Conservation (phyloP, 2,113 vertebrate genomes). For the Psophia crepitans region DNA sequence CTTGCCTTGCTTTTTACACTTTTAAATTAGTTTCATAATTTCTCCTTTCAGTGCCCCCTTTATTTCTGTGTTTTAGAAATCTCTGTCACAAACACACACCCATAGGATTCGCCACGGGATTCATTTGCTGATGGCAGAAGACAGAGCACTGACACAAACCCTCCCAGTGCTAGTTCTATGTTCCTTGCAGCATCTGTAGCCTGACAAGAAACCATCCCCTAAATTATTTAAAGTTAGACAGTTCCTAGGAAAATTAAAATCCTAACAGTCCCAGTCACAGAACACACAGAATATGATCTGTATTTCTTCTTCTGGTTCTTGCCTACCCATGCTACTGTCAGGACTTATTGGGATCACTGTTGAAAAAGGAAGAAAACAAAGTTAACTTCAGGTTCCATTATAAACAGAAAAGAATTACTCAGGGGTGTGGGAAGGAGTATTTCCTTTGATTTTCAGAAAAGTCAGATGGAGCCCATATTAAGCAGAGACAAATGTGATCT, state of each 20-base stretch:
- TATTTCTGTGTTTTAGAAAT: not conserved
- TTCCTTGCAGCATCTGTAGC: not conserved
- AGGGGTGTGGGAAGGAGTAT: not conserved
- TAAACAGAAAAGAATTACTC: not conserved
- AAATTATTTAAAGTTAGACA: not conserved
- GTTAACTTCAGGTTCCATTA: not conserved
- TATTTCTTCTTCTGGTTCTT: not conserved
- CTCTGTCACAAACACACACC: not conserved
- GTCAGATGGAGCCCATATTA: not conserved
- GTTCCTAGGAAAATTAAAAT: conserved; percentile 1
- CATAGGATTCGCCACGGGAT: not conserved
- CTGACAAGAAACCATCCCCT: not conserved
- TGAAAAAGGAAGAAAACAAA: not conserved
- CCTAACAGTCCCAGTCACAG: not conserved
- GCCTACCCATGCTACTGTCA: not conserved
- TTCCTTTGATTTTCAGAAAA: not conserved
- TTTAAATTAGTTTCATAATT: not conserved
- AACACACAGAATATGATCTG: not conserved
- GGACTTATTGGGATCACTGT: not conserved
- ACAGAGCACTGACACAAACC: not conserved
- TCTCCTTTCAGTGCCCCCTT: not conserved
- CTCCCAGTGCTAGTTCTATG: not conserved
- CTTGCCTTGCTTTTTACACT: conserved; percentile 26
- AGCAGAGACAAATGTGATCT: not conserved
- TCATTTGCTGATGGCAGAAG: not conserved